Percentiles rank a stretch among this genome's conserved stretches.
These are phyloP conservation scores for Selenia dentaria DNA, from an alignment of 2,888 invertebrate species.

Conservation along the genomic window DNA sequence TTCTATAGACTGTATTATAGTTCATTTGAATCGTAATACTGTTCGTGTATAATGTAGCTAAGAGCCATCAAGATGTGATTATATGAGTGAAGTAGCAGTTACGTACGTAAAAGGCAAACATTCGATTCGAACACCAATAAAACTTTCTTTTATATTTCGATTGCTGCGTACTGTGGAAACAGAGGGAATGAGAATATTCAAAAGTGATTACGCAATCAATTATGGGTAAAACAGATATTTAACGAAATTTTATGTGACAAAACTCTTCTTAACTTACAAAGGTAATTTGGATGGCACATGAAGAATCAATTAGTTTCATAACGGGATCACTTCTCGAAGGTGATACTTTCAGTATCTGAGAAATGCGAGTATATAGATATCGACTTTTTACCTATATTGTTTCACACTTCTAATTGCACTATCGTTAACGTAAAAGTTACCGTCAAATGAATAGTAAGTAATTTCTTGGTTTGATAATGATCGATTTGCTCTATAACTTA, in stretches of 20 bases:
- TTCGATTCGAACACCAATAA: conserved; percentile 36
- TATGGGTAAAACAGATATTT: background rate
- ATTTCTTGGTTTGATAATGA: no score
- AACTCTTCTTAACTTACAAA: background rate
- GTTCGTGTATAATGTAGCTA: conserved; percentile 19
- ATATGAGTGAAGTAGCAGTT: conserved; percentile 36
- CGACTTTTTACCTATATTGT: no score
- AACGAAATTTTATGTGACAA: background rate
- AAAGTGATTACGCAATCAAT: background rate
- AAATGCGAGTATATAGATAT: no score
- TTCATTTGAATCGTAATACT: conserved; percentile 6
- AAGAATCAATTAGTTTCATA: no score
- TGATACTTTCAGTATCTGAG: no score
- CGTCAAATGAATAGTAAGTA: no score
- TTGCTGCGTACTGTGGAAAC: conserved; percentile 1
- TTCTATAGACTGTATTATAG: background rate
- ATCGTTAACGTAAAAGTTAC: no score
- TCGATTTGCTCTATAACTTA: no score
- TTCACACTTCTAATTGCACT: no score
- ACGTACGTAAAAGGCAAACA: conserved; percentile 38
- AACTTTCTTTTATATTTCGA: conserved; percentile 42
- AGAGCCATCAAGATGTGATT: conserved; percentile 28
- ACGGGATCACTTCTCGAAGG: no score
- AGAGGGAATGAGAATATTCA: background rate
- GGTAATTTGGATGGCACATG: no score